phyloP scores from a whole-genome alignment of 2,888 invertebrate genomes.

The Sinopyrophorus schimmeli region DNA sequence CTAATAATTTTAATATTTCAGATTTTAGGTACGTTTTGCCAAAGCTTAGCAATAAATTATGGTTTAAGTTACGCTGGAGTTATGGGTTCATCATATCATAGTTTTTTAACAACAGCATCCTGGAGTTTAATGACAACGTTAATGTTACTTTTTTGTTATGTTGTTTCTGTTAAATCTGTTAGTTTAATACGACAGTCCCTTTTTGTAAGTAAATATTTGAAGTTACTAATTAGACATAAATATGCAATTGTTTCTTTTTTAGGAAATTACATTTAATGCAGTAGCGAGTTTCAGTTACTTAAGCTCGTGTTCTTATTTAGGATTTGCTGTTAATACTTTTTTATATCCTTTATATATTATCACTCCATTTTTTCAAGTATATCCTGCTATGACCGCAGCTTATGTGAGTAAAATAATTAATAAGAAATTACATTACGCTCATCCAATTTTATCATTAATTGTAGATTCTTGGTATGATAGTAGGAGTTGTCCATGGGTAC shows the following conservation, averaged over 20 bases:
- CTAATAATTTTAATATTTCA: slow-evolving; percentile 49
- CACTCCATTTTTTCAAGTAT: slow-evolving; percentile 77
- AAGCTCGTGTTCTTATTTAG: slow-evolving; percentile 78
- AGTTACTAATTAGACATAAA: too few relatives aligned
- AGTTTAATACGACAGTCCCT: slow-evolving; percentile 77
- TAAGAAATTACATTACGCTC: too few relatives aligned
- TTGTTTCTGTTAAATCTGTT: slow-evolving; percentile 77
- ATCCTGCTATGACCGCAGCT: slow-evolving; percentile 86
- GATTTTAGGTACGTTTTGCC: slow-evolving; percentile 81
- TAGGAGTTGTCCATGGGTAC: slow-evolving; percentile 74
- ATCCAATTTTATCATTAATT: too few relatives aligned
- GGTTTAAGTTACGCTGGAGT: slow-evolving; percentile 72
- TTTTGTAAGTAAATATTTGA: slow-evolving; percentile 72
- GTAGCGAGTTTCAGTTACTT: slow-evolving; percentile 78
- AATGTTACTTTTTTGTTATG: slow-evolving; percentile 74
- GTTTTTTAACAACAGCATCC: slow-evolving; percentile 79
- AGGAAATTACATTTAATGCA: slow-evolving; percentile 82
- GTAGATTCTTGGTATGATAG: slow-evolving; percentile 77
- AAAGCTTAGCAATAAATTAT: slow-evolving; percentile 77
- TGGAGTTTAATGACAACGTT: slow-evolving; percentile 79
- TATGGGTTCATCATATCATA: slow-evolving; percentile 78
- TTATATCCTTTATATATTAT: slow-evolving; percentile 75
- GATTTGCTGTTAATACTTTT: slow-evolving; percentile 75
- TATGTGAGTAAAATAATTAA: slow-evolving; percentile 87
- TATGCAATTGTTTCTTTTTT: slow-evolving; percentile 48